These are phyloP conservation scores for Momotus momota DNA, from an alignment of 2,797 vertebrate genomes.

Conservation along the genomic window DNA sequence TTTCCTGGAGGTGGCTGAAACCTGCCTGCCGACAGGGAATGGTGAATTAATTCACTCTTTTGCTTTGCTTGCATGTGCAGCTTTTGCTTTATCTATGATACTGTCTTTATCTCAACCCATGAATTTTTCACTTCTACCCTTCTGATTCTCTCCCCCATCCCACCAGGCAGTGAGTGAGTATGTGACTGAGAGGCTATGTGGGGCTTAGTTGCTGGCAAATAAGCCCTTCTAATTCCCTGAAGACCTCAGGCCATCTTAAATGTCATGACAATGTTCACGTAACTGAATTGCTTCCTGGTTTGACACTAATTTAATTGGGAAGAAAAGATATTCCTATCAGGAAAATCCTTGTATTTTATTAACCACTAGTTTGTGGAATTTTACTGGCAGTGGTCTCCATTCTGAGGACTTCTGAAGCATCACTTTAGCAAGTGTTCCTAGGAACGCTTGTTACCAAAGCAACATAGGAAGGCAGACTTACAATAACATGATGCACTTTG, in stretches of 20 bases:
- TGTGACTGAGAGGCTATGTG: background rate
- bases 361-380: background rate
- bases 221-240: background rate
- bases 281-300: background rate
- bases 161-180: background rate
- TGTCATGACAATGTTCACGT: background rate
- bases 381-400: background rate
- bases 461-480: background rate
- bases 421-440: background rate
- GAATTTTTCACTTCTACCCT: background rate
- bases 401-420: background rate
- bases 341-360: background rate
- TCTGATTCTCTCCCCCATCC: background rate
- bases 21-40: background rate
- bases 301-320: background rate
- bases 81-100: background rate
- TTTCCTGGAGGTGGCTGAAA: background rate
- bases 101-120: background rate
- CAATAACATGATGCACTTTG: background rate
- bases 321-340: background rate
- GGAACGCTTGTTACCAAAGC: background rate
- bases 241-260: background rate
- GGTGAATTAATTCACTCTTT: background rate
- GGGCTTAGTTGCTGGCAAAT: background rate
- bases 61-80: background rate